These are phyloP conservation scores for Hydrochoerus hydrochaeris DNA, from an alignment of 2,113 vertebrate genomes.

Conservation along the genomic window DNA sequence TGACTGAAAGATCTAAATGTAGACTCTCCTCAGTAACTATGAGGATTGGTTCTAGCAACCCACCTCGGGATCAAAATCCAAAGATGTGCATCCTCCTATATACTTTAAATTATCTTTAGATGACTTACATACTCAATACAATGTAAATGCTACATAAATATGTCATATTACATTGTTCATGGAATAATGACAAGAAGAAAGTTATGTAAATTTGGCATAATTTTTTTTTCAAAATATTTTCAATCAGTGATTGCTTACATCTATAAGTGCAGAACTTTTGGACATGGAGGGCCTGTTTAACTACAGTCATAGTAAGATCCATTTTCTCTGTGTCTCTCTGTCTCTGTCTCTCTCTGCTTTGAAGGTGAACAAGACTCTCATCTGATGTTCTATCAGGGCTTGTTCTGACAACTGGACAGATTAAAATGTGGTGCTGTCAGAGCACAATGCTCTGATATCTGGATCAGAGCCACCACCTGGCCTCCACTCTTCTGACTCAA, in stretches of 20 bases:
- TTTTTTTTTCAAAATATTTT: neutral
- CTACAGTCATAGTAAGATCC: fast-evolving
- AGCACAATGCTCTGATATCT: fast-evolving
- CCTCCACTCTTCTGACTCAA: neutral
- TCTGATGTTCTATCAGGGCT: neutral
- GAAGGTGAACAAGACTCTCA: too few species aligned
- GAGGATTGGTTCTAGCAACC: too few species aligned
- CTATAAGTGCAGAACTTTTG: neutral
- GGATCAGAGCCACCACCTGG: too few species aligned
- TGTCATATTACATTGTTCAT: neutral
- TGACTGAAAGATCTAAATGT: neutral
- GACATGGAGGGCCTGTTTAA: neutral
- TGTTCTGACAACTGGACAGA: neutral
- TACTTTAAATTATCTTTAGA: neutral
- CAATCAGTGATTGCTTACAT: neutral
- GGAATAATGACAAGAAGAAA: neutral
- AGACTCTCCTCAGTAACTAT: neutral
- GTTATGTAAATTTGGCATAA: neutral
- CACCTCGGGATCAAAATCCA: too few species aligned
- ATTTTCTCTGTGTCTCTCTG: neutral
- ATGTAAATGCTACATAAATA: neutral
- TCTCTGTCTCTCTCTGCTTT: neutral
- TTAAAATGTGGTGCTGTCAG: too few species aligned
- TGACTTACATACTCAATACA: neutral
- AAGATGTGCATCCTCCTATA: neutral